Conservation (phyloP, 1,140 invertebrate species). For the Temnothorax longispinosus region DNA sequence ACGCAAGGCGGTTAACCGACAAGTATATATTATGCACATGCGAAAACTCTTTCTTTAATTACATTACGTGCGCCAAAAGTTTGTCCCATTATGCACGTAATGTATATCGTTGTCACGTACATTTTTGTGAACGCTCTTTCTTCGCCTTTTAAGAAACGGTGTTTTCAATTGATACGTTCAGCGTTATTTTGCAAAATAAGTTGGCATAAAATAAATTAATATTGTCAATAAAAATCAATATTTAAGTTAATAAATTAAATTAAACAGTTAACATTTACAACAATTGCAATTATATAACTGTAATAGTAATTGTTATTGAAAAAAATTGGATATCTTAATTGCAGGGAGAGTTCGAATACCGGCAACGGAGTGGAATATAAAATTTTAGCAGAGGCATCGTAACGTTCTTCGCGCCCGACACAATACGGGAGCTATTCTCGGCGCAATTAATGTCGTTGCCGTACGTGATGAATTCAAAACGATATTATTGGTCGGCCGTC, state of each 20-base stretch:
- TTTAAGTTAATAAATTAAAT: neutral
- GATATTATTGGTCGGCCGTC: neutral
- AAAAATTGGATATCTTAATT: neutral
- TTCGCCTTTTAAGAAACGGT: neutral
- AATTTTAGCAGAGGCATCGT: neutral
- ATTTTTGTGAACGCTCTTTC: neutral
- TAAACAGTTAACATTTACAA: neutral
- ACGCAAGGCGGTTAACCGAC: neutral
- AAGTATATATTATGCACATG: neutral
- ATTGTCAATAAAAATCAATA: no score
- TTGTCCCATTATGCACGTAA: neutral
- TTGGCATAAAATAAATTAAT: neutral
- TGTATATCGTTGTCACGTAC: neutral
- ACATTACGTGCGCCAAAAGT: neutral
- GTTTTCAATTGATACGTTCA: neutral
- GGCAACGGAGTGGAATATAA: neutral
- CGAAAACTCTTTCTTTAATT: constrained; percentile 25
- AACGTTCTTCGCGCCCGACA: neutral
- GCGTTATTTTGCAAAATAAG: neutral
- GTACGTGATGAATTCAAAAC: constrained; percentile 21
- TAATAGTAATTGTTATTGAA: neutral
- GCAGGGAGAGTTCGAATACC: neutral
- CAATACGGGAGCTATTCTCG: neutral
- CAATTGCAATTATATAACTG: neutral
- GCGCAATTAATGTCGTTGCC: constrained; percentile 23